Evolutionary conservation across 1,140 invertebrate genomes (phyloP), one percentile per base, ranked within the genome.

Genomic region (Drosophila neocordata): DNA sequence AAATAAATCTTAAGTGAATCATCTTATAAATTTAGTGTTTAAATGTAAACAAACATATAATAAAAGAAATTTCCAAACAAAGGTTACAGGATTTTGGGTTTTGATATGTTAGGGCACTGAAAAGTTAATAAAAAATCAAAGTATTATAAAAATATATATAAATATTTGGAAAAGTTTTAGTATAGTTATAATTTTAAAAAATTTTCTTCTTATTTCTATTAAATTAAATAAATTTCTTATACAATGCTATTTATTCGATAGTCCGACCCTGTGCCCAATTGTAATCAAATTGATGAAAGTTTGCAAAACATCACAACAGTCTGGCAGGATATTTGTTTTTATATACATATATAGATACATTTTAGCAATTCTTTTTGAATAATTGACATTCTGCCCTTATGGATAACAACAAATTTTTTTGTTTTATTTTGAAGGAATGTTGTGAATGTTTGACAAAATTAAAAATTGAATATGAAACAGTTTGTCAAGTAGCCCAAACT

Each of bases 301-400:
- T 20, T 48, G 15, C 8, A 18, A 18, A 18, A 44, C 3, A 44
- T 44, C 41, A 44, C 7, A 18, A 44, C 41, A 48, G 6, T 48
- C 41, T 18, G 15, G 6, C 7, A 48, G 65, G 65, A 2, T 24
- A 2, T 24, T 24, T 24, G 22, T 24, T 24, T 70, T 69, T 75
- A 71, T 77, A 20, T 34, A 51, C 65, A 59, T 63, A 51, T 59
- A 56, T 73, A 41, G 66, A 68, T 61, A 80, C 65, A 80, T 80
- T 80, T 77, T 63, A 76, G 60, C 63, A 83, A 74, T 78, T 74
- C 60, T 38, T 61, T 74, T 67, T 82, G 75, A 83, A 83, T 82
- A 79, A 81, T 81, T 81, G 64, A 81, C 56, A 64, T 56, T 57
- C 48, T 34, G 38, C 44, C 37, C 51, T 67, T n/a, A 48, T 63